These are phyloP conservation scores for Kradibia gibbosae DNA, from an alignment of 1,140 invertebrate species.

Conservation along the genomic window DNA sequence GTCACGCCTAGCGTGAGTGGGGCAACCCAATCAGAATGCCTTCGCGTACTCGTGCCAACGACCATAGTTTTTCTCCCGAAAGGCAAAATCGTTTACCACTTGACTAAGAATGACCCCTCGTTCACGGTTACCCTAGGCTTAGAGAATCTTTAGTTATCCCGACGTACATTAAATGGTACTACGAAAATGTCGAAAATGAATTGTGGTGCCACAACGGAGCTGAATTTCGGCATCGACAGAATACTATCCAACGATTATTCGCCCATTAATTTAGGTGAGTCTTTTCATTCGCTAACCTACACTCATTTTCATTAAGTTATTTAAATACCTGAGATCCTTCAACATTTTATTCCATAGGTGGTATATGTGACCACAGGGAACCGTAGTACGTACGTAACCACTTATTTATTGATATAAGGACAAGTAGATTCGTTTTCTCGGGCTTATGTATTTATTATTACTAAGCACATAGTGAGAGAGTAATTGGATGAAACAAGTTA, in stretches of 20 bases:
- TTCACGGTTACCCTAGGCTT: background rate
- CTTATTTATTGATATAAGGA: no score
- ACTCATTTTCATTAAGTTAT: no score
- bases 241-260: conserved; percentile 69
- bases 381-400: no score
- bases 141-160: background rate
- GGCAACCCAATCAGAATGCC: conserved; percentile 25
- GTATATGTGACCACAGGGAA: no score
- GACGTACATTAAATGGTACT: background rate
- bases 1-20: conserved; percentile 18
- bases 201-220: conserved; percentile 55
- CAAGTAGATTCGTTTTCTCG: no score
- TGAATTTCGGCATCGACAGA: conserved; percentile 74
- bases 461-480: no score
- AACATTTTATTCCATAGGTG: no score
- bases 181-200: conserved; percentile 28
- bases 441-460: no score
- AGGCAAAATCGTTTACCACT: conserved; percentile 1
- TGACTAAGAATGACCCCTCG: background rate
- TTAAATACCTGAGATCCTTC: no score
- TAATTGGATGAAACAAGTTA: no score
- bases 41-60: background rate
- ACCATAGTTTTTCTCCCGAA: conserved; percentile 9
- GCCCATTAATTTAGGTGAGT: conserved; percentile 57
- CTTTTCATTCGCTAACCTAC: no score